These are phyloP conservation scores for Colistium nudipinnis DNA, from an alignment of 2,113 vertebrate genomes.

Conservation along the genomic window DNA sequence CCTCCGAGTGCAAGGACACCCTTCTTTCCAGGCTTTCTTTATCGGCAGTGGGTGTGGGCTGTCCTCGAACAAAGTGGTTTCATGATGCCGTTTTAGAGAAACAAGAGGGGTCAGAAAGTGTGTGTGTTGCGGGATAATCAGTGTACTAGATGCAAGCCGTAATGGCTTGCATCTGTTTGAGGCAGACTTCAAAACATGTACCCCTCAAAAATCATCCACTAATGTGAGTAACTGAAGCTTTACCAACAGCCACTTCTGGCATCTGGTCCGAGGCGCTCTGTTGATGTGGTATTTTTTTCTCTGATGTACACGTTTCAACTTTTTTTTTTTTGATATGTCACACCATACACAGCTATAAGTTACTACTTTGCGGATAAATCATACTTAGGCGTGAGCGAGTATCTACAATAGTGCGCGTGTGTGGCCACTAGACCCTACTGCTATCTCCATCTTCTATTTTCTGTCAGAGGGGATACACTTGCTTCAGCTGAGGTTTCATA, in stretches of 20 bases:
- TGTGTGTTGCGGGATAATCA: slow-evolving; percentile 63
- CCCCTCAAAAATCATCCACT: slow-evolving; percentile 47
- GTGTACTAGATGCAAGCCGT: slow-evolving; percentile 62
- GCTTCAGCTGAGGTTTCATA: slow-evolving; percentile 69
- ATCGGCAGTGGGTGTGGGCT: slow-evolving; percentile 25
- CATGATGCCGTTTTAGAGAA: slow-evolving; percentile 46
- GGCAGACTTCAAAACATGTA: slow-evolving; percentile 63
- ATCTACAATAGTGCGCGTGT: neutral
- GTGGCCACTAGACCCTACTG: neutral
- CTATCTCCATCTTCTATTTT: slow-evolving; percentile 25
- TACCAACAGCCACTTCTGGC: slow-evolving; percentile 17
- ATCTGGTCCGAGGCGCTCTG: neutral
- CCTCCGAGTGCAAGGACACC: neutral
- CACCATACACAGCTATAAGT: neutral
- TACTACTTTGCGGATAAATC: no score
- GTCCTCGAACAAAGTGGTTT: slow-evolving; percentile 37
- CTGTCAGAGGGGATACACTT: slow-evolving; percentile 46
- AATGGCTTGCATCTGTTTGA: slow-evolving; percentile 78
- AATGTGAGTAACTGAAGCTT: slow-evolving; percentile 42
- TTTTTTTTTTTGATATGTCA: slow-evolving; percentile 16
- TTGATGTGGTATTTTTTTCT: neutral
- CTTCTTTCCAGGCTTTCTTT: slow-evolving; percentile 11
- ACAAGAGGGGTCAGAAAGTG: slow-evolving; percentile 11
- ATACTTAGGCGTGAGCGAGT: neutral
- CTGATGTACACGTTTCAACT: neutral